A percentile compares a stretch with the other conserved stretches of the same genome.
Evolutionary conservation across 2,113 vertebrate genomes (phyloP).

Genomic region (Phrynosoma blainvillii): DNA sequence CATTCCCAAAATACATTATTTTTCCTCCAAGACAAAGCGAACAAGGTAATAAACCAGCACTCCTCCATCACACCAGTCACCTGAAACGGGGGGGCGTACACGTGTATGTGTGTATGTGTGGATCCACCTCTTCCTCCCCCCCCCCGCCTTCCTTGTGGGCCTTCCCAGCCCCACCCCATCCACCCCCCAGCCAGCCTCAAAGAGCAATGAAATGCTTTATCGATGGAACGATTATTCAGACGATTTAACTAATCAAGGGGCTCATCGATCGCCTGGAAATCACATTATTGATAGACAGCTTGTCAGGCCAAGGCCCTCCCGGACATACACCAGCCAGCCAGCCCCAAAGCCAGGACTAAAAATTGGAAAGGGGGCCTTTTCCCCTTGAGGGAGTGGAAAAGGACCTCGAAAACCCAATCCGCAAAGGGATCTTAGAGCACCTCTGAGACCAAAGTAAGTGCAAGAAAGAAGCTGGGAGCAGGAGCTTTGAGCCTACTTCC

Average conservation of each 20-base stretch:
- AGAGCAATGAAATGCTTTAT: constrained; percentile 77
- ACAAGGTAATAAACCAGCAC: no score
- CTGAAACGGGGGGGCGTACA: no score
- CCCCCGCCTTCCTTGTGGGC: neutral
- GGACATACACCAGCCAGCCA: neutral
- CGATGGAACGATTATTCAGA: constrained; percentile 83
- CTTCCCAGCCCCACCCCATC: neutral
- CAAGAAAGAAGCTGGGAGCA: no score
- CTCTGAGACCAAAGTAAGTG: no score
- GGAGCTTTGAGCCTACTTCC: no score
- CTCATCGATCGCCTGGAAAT: constrained; percentile 74
- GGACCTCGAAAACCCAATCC: neutral
- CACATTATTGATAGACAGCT: constrained; percentile 66
- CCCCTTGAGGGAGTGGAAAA: neutral
- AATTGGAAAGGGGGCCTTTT: neutral
- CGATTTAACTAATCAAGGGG: constrained; percentile 81
- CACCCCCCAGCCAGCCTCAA: no score
- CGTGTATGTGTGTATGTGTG: neutral
- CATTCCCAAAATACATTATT: no score
- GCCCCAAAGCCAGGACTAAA: no score
- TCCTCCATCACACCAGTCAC: neutral
- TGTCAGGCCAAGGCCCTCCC: neutral
- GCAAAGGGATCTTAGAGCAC: no score
- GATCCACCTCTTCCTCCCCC: neutral
- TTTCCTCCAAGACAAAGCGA: no score